Conservation (phyloP, 2,888 invertebrate species). For the Caradrina clavipalpis region DNA sequence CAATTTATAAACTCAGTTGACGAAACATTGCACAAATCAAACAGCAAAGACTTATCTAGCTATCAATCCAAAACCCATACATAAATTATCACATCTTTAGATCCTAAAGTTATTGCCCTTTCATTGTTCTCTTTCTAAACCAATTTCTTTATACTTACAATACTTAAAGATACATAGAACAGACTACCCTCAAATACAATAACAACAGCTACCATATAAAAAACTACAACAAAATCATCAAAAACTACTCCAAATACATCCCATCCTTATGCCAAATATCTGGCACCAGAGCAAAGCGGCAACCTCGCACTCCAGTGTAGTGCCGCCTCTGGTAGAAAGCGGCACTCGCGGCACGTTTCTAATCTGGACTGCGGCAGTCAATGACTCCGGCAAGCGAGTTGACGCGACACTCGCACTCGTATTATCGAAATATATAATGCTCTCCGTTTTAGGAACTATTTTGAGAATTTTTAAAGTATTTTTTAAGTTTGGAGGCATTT, state of each 20-base stretch:
- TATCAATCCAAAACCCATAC: neutral
- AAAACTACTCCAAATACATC: slow-evolving; percentile 16
- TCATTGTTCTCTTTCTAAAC: neutral
- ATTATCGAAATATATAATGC: slow-evolving; percentile 47
- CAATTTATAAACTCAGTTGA: neutral
- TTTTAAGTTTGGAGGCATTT: neutral
- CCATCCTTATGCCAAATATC: slow-evolving; percentile 54
- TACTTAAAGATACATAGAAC: neutral
- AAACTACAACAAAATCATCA: slow-evolving; percentile 9
- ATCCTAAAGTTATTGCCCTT: neutral
- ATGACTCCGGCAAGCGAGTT: slow-evolving; percentile 82
- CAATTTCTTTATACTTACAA: neutral
- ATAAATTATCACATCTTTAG: neutral
- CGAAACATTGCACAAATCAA: neutral
- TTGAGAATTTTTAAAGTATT: neutral
- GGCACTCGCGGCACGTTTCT: slow-evolving; percentile 88
- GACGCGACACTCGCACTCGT: slow-evolving; percentile 68
- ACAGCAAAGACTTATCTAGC: neutral
- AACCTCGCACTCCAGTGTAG: slow-evolving; percentile 80
- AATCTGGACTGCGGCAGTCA: slow-evolving; percentile 88
- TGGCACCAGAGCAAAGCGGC: slow-evolving; percentile 73
- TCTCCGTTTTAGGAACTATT: slow-evolving; percentile 19
- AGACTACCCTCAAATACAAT: neutral
- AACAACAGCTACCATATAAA: neutral
- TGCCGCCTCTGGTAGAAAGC: slow-evolving; percentile 88